These are phyloP conservation scores for Abrostola triplasia DNA, from an alignment of 2,888 invertebrate species.

Conservation along the genomic window DNA sequence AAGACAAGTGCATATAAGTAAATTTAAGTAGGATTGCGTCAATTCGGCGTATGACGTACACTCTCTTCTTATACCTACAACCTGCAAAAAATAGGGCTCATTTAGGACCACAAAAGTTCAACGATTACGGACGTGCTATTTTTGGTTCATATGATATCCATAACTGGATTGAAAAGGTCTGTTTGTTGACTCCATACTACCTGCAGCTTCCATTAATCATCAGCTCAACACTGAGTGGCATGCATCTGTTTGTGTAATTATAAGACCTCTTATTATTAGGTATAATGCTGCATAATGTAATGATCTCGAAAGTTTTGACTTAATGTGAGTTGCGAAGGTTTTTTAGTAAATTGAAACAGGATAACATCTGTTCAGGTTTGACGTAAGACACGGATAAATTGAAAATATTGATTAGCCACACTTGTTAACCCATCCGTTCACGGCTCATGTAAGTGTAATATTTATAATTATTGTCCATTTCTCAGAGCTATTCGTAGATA, in stretches of 20 bases:
- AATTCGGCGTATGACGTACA: too few species aligned
- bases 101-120: constrained; percentile 1
- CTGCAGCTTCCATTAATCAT: constrained; percentile 11
- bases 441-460: neutral
- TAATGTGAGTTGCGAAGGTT: neutral
- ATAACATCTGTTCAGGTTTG: constrained; percentile 4
- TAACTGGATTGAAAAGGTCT: constrained; percentile 23
- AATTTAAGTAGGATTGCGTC: neutral
- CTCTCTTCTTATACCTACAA: neutral
- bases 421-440: constrained; percentile 3
- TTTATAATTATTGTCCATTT: too few species aligned
- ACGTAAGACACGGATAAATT: constrained; percentile 5
- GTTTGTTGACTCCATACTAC: constrained; percentile 19
- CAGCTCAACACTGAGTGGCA: neutral
- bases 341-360: neutral
- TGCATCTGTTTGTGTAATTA: neutral
- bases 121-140: neutral
- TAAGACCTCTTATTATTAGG: too few species aligned
- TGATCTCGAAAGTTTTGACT: neutral
- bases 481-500: too few species aligned
- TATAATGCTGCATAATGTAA: too few species aligned
- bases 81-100: neutral
- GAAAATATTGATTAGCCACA: constrained; percentile 7
- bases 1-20: neutral
- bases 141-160: constrained; percentile 14